phyloP scores from a whole-genome alignment of 1,140 invertebrate genomes.

The Apis mellifera region Amel_HAv3.1 CM009933.2:2579501-2580000 shows the following conservation, averaged over 20 bases:
- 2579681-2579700: slow-evolving; percentile 23
- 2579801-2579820: not conserved
- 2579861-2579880: too few species aligned
- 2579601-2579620: slow-evolving; percentile 19
- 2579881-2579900: too few species aligned
- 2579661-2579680: slow-evolving; percentile 23
- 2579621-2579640: slow-evolving; percentile 13
- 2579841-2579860: too few species aligned
- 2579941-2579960: too few species aligned
- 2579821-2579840: too few species aligned
- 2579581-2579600: slow-evolving; percentile 49
- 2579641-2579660: slow-evolving; percentile 34
- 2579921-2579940: too few species aligned
- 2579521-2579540: slow-evolving; percentile 64
- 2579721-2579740: not conserved
- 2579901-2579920: too few species aligned
- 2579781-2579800: not conserved
- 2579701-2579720: not conserved
- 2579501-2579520: slow-evolving; percentile 67
- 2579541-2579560: slow-evolving; percentile 63
- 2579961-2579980: too few species aligned
- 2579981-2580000: too few species aligned
- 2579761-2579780: too few species aligned
- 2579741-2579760: not conserved
- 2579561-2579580: slow-evolving; percentile 42